These are phyloP conservation scores for Heliconius aoede DNA, from an alignment of 2,888 invertebrate genomes.

Conservation along the genomic window DNA sequence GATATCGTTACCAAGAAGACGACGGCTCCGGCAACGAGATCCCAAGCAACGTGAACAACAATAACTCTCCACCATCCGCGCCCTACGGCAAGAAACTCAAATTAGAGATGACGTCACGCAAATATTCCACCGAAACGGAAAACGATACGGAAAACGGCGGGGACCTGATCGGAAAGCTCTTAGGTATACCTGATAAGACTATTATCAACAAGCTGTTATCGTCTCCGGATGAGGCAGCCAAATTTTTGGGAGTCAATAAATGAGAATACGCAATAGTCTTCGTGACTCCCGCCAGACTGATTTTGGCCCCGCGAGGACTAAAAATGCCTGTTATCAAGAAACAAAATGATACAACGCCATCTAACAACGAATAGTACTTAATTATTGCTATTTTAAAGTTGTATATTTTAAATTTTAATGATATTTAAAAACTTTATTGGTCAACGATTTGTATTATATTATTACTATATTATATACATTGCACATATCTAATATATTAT, in stretches of 20 bases:
- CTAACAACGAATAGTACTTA: slow-evolving; percentile 59
- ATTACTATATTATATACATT: no score
- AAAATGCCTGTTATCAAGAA: slow-evolving; percentile 59
- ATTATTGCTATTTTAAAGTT: slow-evolving; percentile 8
- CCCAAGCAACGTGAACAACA: slow-evolving; percentile 80
- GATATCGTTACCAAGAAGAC: slow-evolving; percentile 76
- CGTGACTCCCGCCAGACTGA: slow-evolving; percentile 77
- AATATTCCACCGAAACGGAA: slow-evolving; percentile 78
- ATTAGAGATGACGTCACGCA: slow-evolving; percentile 76
- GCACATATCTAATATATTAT: slow-evolving; percentile 2
- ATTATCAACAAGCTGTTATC: slow-evolving; percentile 93
- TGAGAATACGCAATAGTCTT: slow-evolving; percentile 83
- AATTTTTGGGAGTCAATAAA: slow-evolving; percentile 92
- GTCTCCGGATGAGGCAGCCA: slow-evolving; percentile 93
- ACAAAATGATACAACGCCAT: slow-evolving; percentile 50
- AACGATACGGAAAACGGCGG: slow-evolving; percentile 84
- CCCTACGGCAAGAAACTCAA: slow-evolving; percentile 83
- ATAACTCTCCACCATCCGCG: slow-evolving; percentile 82
- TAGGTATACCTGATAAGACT: slow-evolving; percentile 93
- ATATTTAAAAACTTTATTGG: slow-evolving; percentile 7
- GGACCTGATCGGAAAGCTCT: slow-evolving; percentile 93
- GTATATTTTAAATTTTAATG: neutral
- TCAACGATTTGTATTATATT: slow-evolving; percentile 3
- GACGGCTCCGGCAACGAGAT: slow-evolving; percentile 77
- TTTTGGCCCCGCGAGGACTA: slow-evolving; percentile 79